phyloP scores from a whole-genome alignment of 2,797 vertebrate species.

The Cynopterus sphinx region DNA sequence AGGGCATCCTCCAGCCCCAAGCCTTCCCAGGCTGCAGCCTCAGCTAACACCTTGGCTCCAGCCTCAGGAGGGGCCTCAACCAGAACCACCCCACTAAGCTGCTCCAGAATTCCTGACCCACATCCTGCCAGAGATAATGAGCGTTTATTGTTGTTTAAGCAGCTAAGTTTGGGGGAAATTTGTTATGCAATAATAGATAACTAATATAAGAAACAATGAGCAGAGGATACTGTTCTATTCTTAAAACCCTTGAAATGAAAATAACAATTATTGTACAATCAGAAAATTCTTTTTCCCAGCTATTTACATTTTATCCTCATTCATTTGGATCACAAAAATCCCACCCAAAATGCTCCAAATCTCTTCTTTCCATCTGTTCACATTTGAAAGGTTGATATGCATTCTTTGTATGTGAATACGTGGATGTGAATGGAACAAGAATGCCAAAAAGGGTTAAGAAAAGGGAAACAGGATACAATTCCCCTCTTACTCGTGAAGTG shows the following conservation, averaged over 20 bases:
- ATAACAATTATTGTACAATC: slow-evolving; percentile 68
- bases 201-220: slow-evolving; percentile 53
- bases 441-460: slow-evolving; percentile 26
- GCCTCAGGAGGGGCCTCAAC: background rate
- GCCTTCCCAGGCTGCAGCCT: background rate
- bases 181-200: slow-evolving; percentile 37
- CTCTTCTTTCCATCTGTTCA: slow-evolving; percentile 51
- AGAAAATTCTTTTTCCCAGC: slow-evolving; percentile 41
- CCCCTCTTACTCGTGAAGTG: background rate
- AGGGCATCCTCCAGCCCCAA: background rate
- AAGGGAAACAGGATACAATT: background rate
- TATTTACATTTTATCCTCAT: slow-evolving; percentile 63
- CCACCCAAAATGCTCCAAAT: slow-evolving; percentile 46
- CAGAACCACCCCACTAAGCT: background rate
- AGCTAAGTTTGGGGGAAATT: slow-evolving; percentile 42
- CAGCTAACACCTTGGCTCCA: background rate
- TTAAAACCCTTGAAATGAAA: slow-evolving; percentile 64
- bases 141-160: slow-evolving; percentile 56
- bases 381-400: slow-evolving; percentile 35
- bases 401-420: slow-evolving; percentile 23
- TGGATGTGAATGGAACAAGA: background rate
- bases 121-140: slow-evolving; percentile 15
- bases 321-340: slow-evolving; percentile 50
- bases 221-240: slow-evolving; percentile 51
- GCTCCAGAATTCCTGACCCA: slow-evolving; percentile 30